A percentile compares a stretch with the other conserved stretches of the same genome.
These are phyloP conservation scores for Lasaia peninsularis DNA, from an alignment of 1,140 invertebrate genomes.

Conservation along the genomic window DNA sequence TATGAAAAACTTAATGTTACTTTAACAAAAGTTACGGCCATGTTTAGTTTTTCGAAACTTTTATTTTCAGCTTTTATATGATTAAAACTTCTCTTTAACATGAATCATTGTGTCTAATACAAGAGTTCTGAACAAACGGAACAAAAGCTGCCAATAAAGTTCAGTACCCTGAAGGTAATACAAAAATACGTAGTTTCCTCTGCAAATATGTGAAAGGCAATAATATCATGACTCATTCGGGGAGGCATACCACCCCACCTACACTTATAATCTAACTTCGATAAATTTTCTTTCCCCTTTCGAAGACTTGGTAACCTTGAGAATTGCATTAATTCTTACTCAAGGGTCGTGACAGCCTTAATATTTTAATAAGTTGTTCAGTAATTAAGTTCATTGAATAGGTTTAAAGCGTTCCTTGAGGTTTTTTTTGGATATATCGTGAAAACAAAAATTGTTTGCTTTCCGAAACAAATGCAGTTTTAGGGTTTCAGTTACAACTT, in stretches of 20 bases:
- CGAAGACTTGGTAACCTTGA: slow-evolving; percentile 41
- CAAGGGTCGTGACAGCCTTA: slow-evolving; percentile 33
- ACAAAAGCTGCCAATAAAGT: neutral
- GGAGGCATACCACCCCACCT: slow-evolving; percentile 20
- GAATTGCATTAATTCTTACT: slow-evolving; percentile 36
- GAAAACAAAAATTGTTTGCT: too few species aligned
- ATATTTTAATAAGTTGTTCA: slow-evolving; percentile 30
- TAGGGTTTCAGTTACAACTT: too few species aligned
- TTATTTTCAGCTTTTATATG: neutral
- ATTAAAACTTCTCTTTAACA: neutral
- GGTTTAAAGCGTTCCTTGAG: neutral
- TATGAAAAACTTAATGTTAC: too few species aligned
- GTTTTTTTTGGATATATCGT: neutral
- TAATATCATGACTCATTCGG: slow-evolving; percentile 34
- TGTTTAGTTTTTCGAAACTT: slow-evolving; percentile 14
- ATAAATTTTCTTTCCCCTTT: slow-evolving; percentile 9
- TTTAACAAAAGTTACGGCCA: too few species aligned
- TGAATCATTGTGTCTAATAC: too few species aligned
- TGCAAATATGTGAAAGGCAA: slow-evolving; percentile 22
- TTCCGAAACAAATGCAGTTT: too few species aligned
- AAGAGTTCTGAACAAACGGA: neutral
- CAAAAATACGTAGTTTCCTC: neutral
- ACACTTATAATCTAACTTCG: slow-evolving; percentile 22
- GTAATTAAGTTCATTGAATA: neutral
- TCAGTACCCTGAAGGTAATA: neutral